Evolutionary conservation across 2,888 invertebrate genomes (phyloP).

Genomic region (Clostera curtula): DNA sequence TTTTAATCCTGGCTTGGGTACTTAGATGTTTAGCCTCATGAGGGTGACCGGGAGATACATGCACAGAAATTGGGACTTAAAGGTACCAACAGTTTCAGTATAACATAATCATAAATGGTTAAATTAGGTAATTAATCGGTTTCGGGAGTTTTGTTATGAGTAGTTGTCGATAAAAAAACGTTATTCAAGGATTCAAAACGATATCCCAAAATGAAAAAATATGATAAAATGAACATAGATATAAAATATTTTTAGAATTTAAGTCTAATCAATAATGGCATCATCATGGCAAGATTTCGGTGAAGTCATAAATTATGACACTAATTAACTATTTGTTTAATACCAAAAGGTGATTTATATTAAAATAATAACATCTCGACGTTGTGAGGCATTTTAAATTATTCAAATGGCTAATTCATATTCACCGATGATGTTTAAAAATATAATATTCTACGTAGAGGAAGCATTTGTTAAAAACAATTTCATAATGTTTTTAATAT

Average conservation of each 20-base stretch:
- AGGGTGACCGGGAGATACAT: conserved; percentile 9
- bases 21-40: conserved; percentile 9
- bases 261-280: conserved; percentile 1
- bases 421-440: conserved; percentile 35
- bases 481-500: too few relatives aligned
- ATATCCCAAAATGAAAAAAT: too few relatives aligned
- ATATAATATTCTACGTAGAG: conserved; percentile 12
- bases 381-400: conserved; percentile 17
- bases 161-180: too few relatives aligned
- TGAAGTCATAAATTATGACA: conserved; percentile 8
- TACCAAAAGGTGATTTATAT: conserved; percentile 25
- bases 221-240: too few relatives aligned
- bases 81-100: conserved; percentile 20
- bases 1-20: too few relatives aligned
- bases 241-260: too few relatives aligned
- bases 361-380: conserved; percentile 26
- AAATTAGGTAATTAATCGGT: conserved; percentile 16
- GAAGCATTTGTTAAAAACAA: conserved; percentile 12
- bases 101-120: conserved; percentile 4
- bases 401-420: conserved; percentile 38
- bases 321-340: conserved; percentile 16
- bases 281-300: conserved; percentile 2
- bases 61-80: conserved; percentile 7
- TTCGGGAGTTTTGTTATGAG: too few relatives aligned
- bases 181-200: too few relatives aligned